Evolutionary conservation across 2,113 vertebrate genomes (phyloP).

Genomic region (Nematolebias whitei): DNA sequence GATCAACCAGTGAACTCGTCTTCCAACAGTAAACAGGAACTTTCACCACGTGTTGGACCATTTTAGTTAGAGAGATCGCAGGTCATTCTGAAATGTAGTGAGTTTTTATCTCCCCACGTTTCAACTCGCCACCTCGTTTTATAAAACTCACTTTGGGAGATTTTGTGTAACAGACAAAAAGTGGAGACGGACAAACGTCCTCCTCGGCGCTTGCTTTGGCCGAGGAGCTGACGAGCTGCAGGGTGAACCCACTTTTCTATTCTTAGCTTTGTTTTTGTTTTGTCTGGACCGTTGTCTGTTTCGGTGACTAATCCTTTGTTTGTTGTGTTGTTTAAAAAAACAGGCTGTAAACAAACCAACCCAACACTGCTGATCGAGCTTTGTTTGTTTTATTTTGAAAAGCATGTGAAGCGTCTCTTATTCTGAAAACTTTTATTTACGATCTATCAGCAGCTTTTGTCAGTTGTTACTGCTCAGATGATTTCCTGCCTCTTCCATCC

Average conservation of each 20-base stretch:
- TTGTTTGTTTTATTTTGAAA: too few relatives aligned
- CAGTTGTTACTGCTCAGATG: too few relatives aligned
- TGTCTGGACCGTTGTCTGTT: not conserved
- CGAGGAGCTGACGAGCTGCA: not conserved
- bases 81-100: not conserved
- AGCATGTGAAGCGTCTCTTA: too few relatives aligned
- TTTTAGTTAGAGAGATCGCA: not conserved
- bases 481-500: not conserved
- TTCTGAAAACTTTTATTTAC: too few relatives aligned
- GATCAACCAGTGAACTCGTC: too few relatives aligned
- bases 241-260: not conserved
- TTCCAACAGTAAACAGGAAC: too few relatives aligned
- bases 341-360: too few relatives aligned
- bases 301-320: not conserved
- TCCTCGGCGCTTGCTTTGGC: not conserved
- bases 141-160: not conserved
- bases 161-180: not conserved
- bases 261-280: constrained; percentile 4
- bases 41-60: not conserved
- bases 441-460: too few relatives aligned
- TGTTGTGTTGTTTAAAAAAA: not conserved
- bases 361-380: too few relatives aligned
- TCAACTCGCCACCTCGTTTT: not conserved
- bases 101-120: not conserved
- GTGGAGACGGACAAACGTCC: not conserved